Percentiles rank a stretch among this genome's conserved stretches.
These are phyloP conservation scores for Pangasius macronema DNA, from an alignment of 2,797 vertebrate genomes.

Conservation along the genomic window DNA sequence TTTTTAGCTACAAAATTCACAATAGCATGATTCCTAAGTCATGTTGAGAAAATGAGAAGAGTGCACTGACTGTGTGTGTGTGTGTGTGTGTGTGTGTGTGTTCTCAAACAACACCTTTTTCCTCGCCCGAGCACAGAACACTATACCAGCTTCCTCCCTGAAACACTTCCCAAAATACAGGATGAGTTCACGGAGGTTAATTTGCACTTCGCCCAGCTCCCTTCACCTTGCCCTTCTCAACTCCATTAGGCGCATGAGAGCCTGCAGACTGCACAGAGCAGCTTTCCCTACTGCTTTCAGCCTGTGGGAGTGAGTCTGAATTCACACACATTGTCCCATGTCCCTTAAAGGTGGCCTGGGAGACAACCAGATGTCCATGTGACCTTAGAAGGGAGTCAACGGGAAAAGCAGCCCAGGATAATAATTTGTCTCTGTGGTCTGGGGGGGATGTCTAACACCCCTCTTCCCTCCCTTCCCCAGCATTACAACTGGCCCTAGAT, in stretches of 20 bases:
- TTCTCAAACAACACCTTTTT: too few species aligned
- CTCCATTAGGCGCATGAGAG: slow-evolving; percentile 55
- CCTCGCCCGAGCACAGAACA: slow-evolving; percentile 8
- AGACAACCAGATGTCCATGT: slow-evolving; percentile 44
- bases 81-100: neutral
- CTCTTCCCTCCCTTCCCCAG: slow-evolving; percentile 6
- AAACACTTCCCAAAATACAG: slow-evolving; percentile 47
- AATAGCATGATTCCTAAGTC: slow-evolving; percentile 13
- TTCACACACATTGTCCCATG: slow-evolving; percentile 34
- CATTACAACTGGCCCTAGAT: slow-evolving; percentile 43
- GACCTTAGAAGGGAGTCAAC: slow-evolving; percentile 45
- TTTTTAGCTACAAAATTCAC: neutral
- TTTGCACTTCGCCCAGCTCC: slow-evolving; percentile 43
- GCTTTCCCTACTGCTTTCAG: slow-evolving; percentile 44
- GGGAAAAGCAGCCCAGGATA: slow-evolving; percentile 39
- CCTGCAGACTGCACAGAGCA: slow-evolving; percentile 47
- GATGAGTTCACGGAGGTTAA: slow-evolving; percentile 47
- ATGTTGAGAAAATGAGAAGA: neutral
- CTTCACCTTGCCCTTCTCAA: slow-evolving; percentile 43
- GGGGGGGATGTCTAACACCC: slow-evolving; percentile 40
- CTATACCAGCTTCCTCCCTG: slow-evolving; percentile 33
- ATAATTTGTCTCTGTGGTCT: slow-evolving; percentile 53
- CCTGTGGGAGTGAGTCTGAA: slow-evolving; percentile 38
- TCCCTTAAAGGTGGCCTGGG: slow-evolving; percentile 40
- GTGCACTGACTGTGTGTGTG: neutral